Base-by-base conservation (phyloP, 2,113 vertebrate genomes). In the Vireo altiloquus region DNA sequence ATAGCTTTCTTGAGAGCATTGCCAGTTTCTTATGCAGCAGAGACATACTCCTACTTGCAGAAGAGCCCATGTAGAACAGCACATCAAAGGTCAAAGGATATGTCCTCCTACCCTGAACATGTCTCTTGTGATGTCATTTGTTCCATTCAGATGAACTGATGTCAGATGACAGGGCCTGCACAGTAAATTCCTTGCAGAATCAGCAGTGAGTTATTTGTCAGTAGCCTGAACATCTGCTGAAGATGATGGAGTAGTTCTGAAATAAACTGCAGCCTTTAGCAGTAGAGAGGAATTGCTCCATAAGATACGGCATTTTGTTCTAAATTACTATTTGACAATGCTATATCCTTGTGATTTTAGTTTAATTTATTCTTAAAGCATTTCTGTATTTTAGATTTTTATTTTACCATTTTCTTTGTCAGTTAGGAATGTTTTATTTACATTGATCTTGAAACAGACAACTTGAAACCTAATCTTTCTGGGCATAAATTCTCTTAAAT, bases 141-240 rank as follows among this genome's bases (percentile, higher is more conserved):
- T 91, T 92, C 83, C 56, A 28, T 81, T 83, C 56, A 61, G 75
- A 80, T 88, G 35, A 82, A 75, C 30, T 59, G 42, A 80, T 66
- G 89, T 76, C 81, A 91, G 49, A 64, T 74, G 84, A 54, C 25
- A 35, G 66, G 42, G 49, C 47, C 70, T 69, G 61, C 28, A 39
- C 30, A 74, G 42, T 46, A 82, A 71, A 57, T n/a, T 60, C 31
- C 52, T n/a, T 56, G 27, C 53, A 92, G 49, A 87, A 71, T 79
- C 61, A 85, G 78, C 91, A 54, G 61, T 13, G 57, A 94, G 53
- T 54, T 89, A 91, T 94, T 92, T 89, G 49, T 78, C 91, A 69
- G 87, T 49, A 94, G 63, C 54, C 46, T 65, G 61, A 82, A 79
- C 91, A 85, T 57, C 74, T 91, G 89, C 77, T 89, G 82, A 69